Conservation (phyloP, 1,140 invertebrate species). For the Odontomachus brunneus region DNA sequence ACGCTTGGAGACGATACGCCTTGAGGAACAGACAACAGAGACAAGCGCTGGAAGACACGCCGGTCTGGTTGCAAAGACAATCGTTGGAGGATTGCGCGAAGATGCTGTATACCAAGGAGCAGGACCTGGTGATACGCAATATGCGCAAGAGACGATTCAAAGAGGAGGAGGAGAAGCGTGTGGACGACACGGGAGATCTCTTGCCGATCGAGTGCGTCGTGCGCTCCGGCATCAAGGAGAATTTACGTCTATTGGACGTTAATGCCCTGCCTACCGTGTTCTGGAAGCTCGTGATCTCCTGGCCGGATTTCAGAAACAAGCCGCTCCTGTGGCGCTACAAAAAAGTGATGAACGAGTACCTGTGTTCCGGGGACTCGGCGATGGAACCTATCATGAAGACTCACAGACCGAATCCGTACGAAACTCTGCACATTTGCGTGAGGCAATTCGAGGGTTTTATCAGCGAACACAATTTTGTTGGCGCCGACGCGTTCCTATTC, state of each 20-base stretch:
- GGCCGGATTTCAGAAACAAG: constrained; percentile 82
- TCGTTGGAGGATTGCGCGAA: constrained; percentile 85
- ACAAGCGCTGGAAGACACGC: constrained; percentile 87
- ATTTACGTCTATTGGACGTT: constrained; percentile 70
- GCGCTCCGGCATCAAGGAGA: constrained; percentile 80
- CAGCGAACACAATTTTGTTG: constrained; percentile 72
- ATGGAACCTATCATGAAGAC: constrained; percentile 78
- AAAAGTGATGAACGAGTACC: constrained; percentile 78
- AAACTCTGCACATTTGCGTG: constrained; percentile 79
- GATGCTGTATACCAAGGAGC: constrained; percentile 84
- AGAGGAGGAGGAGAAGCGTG: not conserved
- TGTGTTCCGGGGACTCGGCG: constrained; percentile 73
- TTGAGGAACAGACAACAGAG: constrained; percentile 79
- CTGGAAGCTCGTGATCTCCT: constrained; percentile 89
- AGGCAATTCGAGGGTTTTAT: constrained; percentile 78
- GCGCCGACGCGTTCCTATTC: constrained; percentile 80
- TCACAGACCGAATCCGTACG: constrained; percentile 76
- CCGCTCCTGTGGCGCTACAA: constrained; percentile 77
- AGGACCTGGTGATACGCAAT: constrained; percentile 85
- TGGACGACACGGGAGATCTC: constrained; percentile 16
- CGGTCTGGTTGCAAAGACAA: constrained; percentile 87
- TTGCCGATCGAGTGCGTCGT: constrained; percentile 76
- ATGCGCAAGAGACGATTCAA: constrained; percentile 78
- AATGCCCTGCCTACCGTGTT: constrained; percentile 83
- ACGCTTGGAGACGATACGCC: constrained; percentile 83